These are phyloP conservation scores for Drosophila ohnishii DNA, from an alignment of 1,140 invertebrate species.

Conservation along the genomic window DNA sequence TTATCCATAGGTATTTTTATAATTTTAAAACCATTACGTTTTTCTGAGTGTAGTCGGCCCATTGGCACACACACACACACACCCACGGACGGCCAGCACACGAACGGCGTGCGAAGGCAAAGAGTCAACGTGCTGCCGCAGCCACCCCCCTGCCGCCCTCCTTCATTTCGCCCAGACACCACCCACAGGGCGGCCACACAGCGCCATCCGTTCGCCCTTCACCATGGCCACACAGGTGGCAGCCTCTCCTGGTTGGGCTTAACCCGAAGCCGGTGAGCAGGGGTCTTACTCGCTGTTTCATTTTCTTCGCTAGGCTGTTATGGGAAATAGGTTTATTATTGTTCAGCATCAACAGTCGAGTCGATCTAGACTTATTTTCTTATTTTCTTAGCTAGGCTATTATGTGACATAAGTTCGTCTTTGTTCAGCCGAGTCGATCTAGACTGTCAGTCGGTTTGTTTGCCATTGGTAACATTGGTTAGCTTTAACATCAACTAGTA, in stretches of 20 bases:
- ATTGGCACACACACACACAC: not conserved
- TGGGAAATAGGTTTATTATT: not conserved
- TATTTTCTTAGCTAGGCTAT: not conserved
- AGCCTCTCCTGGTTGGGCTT: not conserved
- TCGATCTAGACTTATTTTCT: not conserved
- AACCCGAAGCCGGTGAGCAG: not conserved
- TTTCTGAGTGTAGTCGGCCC: not conserved
- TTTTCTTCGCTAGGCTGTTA: not conserved
- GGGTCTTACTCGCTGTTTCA: not conserved
- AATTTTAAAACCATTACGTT: not conserved
- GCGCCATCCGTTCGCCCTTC: not conserved
- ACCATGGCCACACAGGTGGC: slow-evolving; percentile 4
- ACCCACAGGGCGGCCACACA: not conserved
- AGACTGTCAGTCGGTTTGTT: not conserved
- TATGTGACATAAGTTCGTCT: no score
- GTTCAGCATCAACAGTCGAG: not conserved
- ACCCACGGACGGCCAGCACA: not conserved
- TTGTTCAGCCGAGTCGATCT: not conserved
- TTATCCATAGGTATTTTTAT: not conserved
- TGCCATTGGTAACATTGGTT: not conserved
- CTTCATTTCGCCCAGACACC: not conserved
- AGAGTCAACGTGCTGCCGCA: slow-evolving; percentile 10
- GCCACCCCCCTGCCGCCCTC: not conserved
- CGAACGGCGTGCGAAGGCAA: not conserved
- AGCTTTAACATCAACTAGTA: not conserved